Evolutionary conservation across 2,113 vertebrate genomes (phyloP), one percentile per base, ranked within the genome.

Genomic region (Ondatra zibethicus): DNA sequence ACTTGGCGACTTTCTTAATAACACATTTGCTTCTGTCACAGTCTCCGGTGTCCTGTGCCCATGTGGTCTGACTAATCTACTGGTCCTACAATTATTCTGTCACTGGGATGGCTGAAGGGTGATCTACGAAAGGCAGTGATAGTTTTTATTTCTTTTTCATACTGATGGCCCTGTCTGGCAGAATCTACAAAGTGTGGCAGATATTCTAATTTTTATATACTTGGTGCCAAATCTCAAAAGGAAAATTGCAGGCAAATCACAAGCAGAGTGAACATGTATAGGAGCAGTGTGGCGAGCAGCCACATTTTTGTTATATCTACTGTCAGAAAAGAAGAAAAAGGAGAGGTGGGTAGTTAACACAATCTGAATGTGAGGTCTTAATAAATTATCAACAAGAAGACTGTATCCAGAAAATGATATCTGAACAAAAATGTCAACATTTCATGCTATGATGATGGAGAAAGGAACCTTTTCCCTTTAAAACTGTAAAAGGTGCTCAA

Each of bases 61-160:
- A 78, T 94, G 98, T 66, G 98, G 98, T 96, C 98, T 98, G 95
- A 96, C 98, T 98, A 97, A 98, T 98, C 97, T 96, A 89, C 2
- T 14, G 97, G 96, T 98, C 96, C 98, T 98, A 95, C 98, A 98
- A 98, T 98, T 98, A 98, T 98, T 98, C 96, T 98, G 98, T 98
- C 98, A 98, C 50, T 89, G 89, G 97, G 97, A 98, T 95, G 95
- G 95, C 39, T 98, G 97, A 98, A 97, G 92, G 55, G 88, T 97
- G 96, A 98, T 97, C 98, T 97, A 85, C 73, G 89, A 97, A 93
- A 96, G 88, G 73, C 76, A 55, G 14, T 70, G 39, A 47, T 84
- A 86, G 58, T 42, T 82, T 8, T 25, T 82, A 25, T 58, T 55
- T 45, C 68, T 84, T 98, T 97, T 97, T 97, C 73, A 77, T 92